Percentiles rank a stretch among this genome's conserved stretches.
These are phyloP conservation scores for Tinea trinotella DNA, from an alignment of 2,888 invertebrate species.

Conservation along the genomic window DNA sequence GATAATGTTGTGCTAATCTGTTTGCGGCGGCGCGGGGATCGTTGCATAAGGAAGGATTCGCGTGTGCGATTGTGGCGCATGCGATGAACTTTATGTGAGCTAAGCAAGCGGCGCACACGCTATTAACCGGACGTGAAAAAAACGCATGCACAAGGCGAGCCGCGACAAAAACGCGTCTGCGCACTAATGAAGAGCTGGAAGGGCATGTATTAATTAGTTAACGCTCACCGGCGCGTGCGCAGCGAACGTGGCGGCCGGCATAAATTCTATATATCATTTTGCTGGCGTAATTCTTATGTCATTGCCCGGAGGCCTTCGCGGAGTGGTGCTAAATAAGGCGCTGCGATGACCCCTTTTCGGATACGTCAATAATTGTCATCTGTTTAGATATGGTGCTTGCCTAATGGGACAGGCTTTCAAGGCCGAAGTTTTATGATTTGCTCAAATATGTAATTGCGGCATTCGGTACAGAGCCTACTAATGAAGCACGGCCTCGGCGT, in stretches of 20 bases:
- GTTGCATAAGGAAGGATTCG: neutral
- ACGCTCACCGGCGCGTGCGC: slow-evolving; percentile 48
- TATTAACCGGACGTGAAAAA: slow-evolving; percentile 16
- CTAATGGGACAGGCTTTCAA: neutral
- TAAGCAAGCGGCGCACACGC: slow-evolving; percentile 12
- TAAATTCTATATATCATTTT: slow-evolving; percentile 4
- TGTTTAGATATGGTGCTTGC: slow-evolving; percentile 12
- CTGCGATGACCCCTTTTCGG: slow-evolving; percentile 11
- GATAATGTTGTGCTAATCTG: neutral
- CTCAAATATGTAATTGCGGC: slow-evolving; percentile 8
- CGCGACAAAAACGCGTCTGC: slow-evolving; percentile 51
- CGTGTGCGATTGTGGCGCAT: neutral
- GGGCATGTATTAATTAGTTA: slow-evolving; percentile 52
- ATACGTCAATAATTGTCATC: slow-evolving; percentile 10
- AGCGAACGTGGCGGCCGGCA: neutral
- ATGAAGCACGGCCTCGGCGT: neutral
- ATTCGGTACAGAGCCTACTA: neutral
- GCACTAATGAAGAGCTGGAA: slow-evolving; percentile 55
- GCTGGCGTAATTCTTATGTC: slow-evolving; percentile 11
- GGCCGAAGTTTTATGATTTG: slow-evolving; percentile 1
- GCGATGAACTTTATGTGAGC: slow-evolving; percentile 13
- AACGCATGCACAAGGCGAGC: slow-evolving; percentile 20
- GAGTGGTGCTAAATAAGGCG: slow-evolving; percentile 2
- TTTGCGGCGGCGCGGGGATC: neutral
- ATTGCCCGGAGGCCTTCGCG: slow-evolving; percentile 15